A percentile compares a stretch with the other conserved stretches of the same genome.
phyloP scores from a whole-genome alignment of 2,888 invertebrate genomes.

The Shargacucullia verbasci region DNA sequence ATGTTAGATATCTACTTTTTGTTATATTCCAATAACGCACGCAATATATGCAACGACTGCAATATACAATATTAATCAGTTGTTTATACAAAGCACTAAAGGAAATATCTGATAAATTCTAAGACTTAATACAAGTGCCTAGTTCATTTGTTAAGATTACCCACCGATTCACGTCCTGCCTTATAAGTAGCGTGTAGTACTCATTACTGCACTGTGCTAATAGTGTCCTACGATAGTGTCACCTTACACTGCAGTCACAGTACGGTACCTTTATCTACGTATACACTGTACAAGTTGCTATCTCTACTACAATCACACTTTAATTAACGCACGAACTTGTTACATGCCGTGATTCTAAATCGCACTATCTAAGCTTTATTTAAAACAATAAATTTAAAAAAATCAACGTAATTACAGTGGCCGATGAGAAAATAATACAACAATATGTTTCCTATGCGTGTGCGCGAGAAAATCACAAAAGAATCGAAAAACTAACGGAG shows the following conservation, averaged over 20 bases:
- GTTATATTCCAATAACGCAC: not conserved
- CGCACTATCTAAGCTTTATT: slow-evolving; percentile 16
- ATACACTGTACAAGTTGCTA: slow-evolving; percentile 37
- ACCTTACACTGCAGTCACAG: slow-evolving; percentile 43
- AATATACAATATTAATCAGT: too few species aligned
- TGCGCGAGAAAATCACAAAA: slow-evolving; percentile 72
- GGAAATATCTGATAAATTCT: too few species aligned
- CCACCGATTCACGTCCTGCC: slow-evolving; percentile 27
- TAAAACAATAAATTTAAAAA: slow-evolving; percentile 23
- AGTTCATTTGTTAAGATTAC: slow-evolving; percentile 37
- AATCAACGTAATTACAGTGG: slow-evolving; percentile 34
- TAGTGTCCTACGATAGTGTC: slow-evolving; percentile 52
- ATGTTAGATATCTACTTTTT: not conserved
- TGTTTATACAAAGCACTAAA: too few species aligned
- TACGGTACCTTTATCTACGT: slow-evolving; percentile 49
- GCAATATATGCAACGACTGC: too few species aligned
- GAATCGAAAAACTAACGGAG: slow-evolving; percentile 77
- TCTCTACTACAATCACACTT: slow-evolving; percentile 47
- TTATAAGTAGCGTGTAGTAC: slow-evolving; percentile 26
- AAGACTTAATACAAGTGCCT: too few species aligned
- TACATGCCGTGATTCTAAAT: slow-evolving; percentile 17
- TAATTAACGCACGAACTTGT: slow-evolving; percentile 51
- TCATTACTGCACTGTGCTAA: slow-evolving; percentile 39
- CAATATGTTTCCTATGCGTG: slow-evolving; percentile 55
- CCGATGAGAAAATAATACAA: slow-evolving; percentile 57